Base-by-base conservation (phyloP, 2,888 invertebrate genomes). In the Terebella lapidaria region DNA sequence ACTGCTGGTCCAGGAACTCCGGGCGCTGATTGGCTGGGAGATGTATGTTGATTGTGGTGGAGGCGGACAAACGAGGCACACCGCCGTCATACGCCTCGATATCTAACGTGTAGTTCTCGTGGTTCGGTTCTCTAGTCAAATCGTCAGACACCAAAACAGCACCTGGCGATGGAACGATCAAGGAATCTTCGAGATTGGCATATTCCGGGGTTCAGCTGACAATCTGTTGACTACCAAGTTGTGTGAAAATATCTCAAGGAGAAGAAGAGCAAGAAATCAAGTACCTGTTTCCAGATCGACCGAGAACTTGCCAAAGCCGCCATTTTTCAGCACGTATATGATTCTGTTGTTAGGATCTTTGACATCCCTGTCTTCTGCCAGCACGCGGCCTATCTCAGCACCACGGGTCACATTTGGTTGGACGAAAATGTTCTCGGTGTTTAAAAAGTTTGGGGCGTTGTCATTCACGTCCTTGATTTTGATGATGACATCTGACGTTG, bases 61-160 rank as follows among this genome's bases (percentile, higher is more conserved):
- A n/a, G n/a, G n/a, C n/a, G n/a, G n/a, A n/a, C n/a, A n/a, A n/a
- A n/a, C n/a, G n/a, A 4, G 67, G 67, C 1, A 54, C 46, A 2
- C 68, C 68, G 24, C 61, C 65, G 42, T 68, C 68, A 2, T 60
- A 35, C 4, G 62, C 68, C 52, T 63, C 53, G 2, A 68, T 55
- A 10, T 53, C 35, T n/a, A 68, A 52, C 1, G 28, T 29, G 52
- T 67, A 68, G 22, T 54, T 47, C 4, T 59, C 57, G 20, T 59
- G 27, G 28, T 60, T 22, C 30, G 65, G 62, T 28, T 67, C 63
- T 15, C 60, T 57, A n/a, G 54, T 55, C n/a, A 67, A 52, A 1
- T 52, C 52, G 22, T 65, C 65, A n/a, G 58, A 56, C 3, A 67
- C 42, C 4, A 30, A 42, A 3, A 68, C 58, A 3, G 64, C 65